phyloP scores from a whole-genome alignment of 2,113 vertebrate genomes.

The Tychaedon coryphoeus region DNA sequence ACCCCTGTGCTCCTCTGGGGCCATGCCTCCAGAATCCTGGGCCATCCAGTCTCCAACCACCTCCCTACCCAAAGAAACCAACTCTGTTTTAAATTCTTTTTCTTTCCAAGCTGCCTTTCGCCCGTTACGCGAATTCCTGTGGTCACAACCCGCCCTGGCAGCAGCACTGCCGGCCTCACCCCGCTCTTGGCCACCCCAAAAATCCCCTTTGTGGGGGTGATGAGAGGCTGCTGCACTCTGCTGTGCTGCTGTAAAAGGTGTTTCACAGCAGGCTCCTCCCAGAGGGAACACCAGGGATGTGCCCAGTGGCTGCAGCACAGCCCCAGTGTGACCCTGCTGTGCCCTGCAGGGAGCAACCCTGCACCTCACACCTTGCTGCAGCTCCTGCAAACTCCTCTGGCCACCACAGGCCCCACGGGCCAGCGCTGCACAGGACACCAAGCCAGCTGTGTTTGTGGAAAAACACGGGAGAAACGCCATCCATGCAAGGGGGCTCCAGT shows the following conservation, averaged over 20 bases:
- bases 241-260: neutral
- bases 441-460: neutral
- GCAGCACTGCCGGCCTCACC: neutral
- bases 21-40: neutral
- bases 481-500: neutral
- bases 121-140: neutral
- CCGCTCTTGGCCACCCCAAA: neutral
- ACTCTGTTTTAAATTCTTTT: neutral
- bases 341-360: neutral
- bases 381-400: neutral
- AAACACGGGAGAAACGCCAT: slow-evolving; percentile 10
- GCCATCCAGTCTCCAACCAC: neutral
- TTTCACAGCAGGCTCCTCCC: neutral
- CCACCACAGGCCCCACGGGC: neutral
- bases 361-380: neutral
- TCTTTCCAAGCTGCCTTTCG: neutral
- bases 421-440: neutral
- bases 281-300: neutral
- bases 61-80: neutral
- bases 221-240: fast-evolving
- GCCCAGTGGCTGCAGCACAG: neutral
- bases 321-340: fast-evolving
- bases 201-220: fast-evolving
- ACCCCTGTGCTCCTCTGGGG: neutral
- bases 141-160: neutral